Conservation (phyloP, 2,797 vertebrate genomes). For the Scolopax bukidnonensis region DNA sequence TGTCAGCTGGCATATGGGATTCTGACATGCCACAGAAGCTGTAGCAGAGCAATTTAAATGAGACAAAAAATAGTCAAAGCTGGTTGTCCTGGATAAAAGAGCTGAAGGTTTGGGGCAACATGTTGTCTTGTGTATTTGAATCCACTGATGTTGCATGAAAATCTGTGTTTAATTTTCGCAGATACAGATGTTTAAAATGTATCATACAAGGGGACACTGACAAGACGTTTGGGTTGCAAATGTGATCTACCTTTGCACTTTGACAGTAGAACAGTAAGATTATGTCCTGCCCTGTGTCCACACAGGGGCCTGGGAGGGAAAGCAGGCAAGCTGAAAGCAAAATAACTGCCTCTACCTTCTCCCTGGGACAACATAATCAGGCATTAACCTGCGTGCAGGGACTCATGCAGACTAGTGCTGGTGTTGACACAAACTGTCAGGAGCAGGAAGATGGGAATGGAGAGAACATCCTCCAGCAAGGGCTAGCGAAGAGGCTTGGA, state of each 20-base stretch:
- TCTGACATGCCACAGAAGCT: background rate
- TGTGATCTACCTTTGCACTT: background rate
- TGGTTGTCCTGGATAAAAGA: background rate
- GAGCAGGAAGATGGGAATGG: background rate
- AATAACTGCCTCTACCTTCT: background rate
- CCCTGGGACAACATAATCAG: background rate
- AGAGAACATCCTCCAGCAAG: background rate
- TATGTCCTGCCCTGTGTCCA: background rate
- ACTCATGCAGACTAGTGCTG: background rate
- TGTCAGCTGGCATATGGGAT: background rate
- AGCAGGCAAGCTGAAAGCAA: background rate
- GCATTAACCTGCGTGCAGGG: background rate
- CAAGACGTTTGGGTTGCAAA: background rate
- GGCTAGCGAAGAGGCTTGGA: background rate
- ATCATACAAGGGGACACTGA: background rate
- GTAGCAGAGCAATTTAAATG: background rate
- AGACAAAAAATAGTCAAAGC: background rate
- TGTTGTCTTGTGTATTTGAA: background rate
- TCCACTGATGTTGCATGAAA: background rate
- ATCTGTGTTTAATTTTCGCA: conserved; percentile 45
- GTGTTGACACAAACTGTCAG: background rate
- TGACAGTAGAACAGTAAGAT: background rate
- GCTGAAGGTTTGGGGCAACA: background rate
- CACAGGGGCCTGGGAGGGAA: background rate
- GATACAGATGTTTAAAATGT: conserved; percentile 14